These are phyloP conservation scores for Calliopsis andreniformis DNA, from an alignment of 1,140 invertebrate genomes.

Conservation along the genomic window DNA sequence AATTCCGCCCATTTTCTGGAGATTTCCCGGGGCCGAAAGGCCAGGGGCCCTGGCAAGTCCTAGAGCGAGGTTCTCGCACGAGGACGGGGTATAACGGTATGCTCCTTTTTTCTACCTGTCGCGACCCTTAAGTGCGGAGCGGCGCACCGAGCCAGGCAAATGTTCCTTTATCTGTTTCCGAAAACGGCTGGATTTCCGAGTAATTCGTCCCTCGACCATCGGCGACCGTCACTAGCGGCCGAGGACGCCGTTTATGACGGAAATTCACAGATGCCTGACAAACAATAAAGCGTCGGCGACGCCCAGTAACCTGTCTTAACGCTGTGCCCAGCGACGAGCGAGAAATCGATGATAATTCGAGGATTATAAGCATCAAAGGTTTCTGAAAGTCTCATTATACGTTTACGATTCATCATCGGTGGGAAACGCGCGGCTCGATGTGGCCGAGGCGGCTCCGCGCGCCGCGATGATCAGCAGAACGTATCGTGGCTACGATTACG, in stretches of 20 bases:
- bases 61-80: background rate
- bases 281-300: background rate
- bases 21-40: background rate
- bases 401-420: slow-evolving; percentile 27
- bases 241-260: background rate
- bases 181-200: background rate
- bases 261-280: background rate
- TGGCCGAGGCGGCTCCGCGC: no score
- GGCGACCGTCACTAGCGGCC: background rate
- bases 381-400: background rate
- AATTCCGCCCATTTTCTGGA: background rate
- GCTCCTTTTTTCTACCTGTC: slow-evolving; percentile 37
- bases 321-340: background rate
- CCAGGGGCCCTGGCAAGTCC: background rate
- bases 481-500: slow-evolving; percentile 47
- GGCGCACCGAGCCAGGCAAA: background rate
- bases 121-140: slow-evolving; percentile 24
- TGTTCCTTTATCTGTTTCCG: slow-evolving; percentile 6
- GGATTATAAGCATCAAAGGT: slow-evolving; percentile 15
- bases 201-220: background rate
- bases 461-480: slow-evolving; percentile 35
- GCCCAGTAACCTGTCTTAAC: no score
- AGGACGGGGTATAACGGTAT: slow-evolving; percentile 23
- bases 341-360: slow-evolving; percentile 32
- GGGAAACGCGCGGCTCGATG: slow-evolving; percentile 20